A percentile compares a stretch with the other conserved stretches of the same genome.
These are phyloP conservation scores for Fopius arisanus DNA, from an alignment of 1,140 invertebrate species.

Conservation along the genomic window DNA sequence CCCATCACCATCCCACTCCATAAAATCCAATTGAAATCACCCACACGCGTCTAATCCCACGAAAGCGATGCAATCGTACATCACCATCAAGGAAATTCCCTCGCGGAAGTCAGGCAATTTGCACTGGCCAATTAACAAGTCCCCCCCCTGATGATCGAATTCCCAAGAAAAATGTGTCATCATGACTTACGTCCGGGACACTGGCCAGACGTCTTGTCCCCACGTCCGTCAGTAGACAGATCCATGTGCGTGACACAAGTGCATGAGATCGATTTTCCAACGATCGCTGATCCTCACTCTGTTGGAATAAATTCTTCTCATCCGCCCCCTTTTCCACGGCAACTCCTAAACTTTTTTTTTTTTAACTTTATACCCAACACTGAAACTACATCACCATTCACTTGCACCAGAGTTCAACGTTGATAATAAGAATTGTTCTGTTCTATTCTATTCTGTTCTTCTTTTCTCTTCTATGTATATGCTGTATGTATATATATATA, in stretches of 20 bases:
- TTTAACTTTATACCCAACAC: background rate
- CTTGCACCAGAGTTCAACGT: background rate
- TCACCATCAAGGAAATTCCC: background rate
- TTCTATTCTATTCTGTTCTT: background rate
- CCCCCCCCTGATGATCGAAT: background rate
- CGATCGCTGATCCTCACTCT: background rate
- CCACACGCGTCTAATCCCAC: background rate
- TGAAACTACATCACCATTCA: constrained; percentile 9
- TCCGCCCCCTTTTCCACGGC: background rate
- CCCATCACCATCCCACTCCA: background rate
- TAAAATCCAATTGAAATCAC: background rate
- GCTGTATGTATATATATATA: too few species aligned
- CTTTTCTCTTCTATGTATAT: background rate
- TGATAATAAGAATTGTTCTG: constrained; percentile 10
- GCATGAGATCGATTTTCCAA: constrained; percentile 10
- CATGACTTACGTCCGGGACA: constrained; percentile 17
- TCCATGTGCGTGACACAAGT: constrained; percentile 23
- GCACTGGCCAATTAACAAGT: too few species aligned
- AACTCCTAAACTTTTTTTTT: background rate
- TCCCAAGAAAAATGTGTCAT: background rate
- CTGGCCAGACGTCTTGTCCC: constrained; percentile 8
- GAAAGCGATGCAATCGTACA: background rate
- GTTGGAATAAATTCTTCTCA: background rate
- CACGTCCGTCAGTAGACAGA: constrained; percentile 20
- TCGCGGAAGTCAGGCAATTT: background rate